These are phyloP conservation scores for Cephus runcator DNA, from an alignment of 2,888 invertebrate genomes.

Conservation along the genomic window DNA sequence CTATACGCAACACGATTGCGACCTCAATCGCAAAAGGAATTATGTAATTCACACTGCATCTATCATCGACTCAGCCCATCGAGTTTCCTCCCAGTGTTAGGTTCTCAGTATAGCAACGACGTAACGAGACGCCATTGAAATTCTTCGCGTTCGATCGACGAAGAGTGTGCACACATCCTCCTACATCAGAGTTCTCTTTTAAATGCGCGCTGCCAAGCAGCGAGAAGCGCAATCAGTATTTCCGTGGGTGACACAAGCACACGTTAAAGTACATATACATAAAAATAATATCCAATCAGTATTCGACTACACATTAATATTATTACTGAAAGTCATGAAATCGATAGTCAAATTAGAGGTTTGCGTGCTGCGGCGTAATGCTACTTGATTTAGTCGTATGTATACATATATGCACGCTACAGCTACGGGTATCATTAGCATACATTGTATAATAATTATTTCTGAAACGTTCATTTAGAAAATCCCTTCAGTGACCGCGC, in stretches of 20 bases:
- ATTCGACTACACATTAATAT: background rate
- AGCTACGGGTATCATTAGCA: slow-evolving; percentile 13
- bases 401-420: background rate
- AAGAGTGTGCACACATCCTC: background rate
- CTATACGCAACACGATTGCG: slow-evolving; percentile 35
- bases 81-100: background rate
- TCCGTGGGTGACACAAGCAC: background rate
- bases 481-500: slow-evolving; percentile 20
- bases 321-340: background rate
- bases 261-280: background rate
- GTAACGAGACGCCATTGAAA: background rate
- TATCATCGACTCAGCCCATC: background rate
- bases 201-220: background rate
- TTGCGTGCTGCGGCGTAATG: background rate
- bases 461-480: slow-evolving; percentile 4
- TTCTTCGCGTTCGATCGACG: background rate
- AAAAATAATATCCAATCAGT: background rate
- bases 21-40: slow-evolving; percentile 44
- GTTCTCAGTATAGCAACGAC: background rate
- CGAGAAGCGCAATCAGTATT: background rate
- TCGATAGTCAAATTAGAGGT: background rate
- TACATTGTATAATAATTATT: slow-evolving; percentile 9
- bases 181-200: background rate
- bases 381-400: slow-evolving; percentile 5
- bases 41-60: slow-evolving; percentile 36